These are phyloP conservation scores for Carapus acus DNA, from an alignment of 2,797 vertebrate species.

Conservation along the genomic window DNA sequence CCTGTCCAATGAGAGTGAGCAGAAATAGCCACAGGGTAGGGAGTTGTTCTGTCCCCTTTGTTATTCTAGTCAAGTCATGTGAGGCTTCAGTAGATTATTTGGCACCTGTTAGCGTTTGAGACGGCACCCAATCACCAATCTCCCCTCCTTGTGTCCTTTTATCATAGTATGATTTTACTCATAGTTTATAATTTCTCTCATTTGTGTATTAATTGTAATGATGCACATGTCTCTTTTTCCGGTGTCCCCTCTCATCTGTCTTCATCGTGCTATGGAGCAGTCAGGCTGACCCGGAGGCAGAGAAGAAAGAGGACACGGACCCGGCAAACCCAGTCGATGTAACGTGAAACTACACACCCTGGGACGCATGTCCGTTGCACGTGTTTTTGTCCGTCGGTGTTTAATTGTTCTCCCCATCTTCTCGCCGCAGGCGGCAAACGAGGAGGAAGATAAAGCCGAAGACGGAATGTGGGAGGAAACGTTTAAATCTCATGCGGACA, in stretches of 20 bases:
- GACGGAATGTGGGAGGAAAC: conserved; percentile 90
- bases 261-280: conserved; percentile 44
- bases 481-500: conserved; percentile 87
- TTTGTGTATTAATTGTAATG: conserved; percentile 14
- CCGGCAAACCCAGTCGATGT: conserved; percentile 60
- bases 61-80: conserved; percentile 29
- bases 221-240: conserved; percentile 2
- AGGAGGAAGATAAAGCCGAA: conserved; percentile 67
- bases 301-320: conserved; percentile 68
- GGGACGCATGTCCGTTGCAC: not conserved
- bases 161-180: conserved; percentile 30
- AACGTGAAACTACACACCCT: conserved; percentile 16
- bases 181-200: conserved; percentile 17
- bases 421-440: conserved; percentile 43
- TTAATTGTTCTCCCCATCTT: not conserved
- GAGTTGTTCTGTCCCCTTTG: conserved; percentile 50
- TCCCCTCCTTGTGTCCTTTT: conserved; percentile 38
- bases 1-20: conserved; percentile 26
- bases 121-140: conserved; percentile 25
- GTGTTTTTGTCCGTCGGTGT: not conserved
- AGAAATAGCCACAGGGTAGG: conserved; percentile 58
- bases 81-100: conserved; percentile 22
- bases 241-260: not conserved
- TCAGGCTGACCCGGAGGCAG: conserved; percentile 67
- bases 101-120: conserved; percentile 23